Base-by-base conservation (phyloP, 1,140 invertebrate genomes). In the Parapsyche elsis region DNA sequence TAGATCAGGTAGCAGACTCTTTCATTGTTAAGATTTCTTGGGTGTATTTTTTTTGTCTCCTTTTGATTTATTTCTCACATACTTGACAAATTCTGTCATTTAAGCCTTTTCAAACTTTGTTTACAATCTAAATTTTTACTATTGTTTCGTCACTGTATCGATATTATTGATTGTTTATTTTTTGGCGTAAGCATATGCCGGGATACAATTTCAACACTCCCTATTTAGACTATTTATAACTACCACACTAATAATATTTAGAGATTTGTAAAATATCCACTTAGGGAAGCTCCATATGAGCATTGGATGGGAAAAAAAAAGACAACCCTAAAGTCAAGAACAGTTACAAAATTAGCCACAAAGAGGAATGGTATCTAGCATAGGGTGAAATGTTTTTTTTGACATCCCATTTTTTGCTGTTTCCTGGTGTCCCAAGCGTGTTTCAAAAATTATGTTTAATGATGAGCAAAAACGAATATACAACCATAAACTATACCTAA, bases 231-330 rank as follows among this genome's bases (percentile, higher is more conserved):
- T 61, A 61, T 67, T 67, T 67, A 24, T 26, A 26, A 67, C 12
- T 67, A 26, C 26, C 64, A 5, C 24, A 26, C 64, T 67, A 67
- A 67, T 67, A 26, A 67, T 67, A 30, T 67, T 67, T 67, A 26
- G 64, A 26, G 64, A 67, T 67, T 67, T 67, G 24, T 67, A 67
- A 67, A 67, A 67, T 67, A 67, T 67, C 64, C 24, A 67, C 24
- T 67, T 67, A 10, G 24, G 23, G 64, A 67, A 10, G 64, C 14
- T 67, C 23, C 64, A 26, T 67, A 26, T 24, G 12, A 67, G 19
- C 14, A 26, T 10, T 23, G 16, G 57, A 23, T 67, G 24, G 23
- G n/a, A 9, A 9, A 61, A 61, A 67, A 67, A 67, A 26, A 67
- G 14, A 9, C 21, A 23, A 67, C 64, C 64, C 64, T 10, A 26